These are phyloP conservation scores for Yasuhikotakia modesta DNA, from an alignment of 2,797 vertebrate species.

Conservation along the genomic window DNA sequence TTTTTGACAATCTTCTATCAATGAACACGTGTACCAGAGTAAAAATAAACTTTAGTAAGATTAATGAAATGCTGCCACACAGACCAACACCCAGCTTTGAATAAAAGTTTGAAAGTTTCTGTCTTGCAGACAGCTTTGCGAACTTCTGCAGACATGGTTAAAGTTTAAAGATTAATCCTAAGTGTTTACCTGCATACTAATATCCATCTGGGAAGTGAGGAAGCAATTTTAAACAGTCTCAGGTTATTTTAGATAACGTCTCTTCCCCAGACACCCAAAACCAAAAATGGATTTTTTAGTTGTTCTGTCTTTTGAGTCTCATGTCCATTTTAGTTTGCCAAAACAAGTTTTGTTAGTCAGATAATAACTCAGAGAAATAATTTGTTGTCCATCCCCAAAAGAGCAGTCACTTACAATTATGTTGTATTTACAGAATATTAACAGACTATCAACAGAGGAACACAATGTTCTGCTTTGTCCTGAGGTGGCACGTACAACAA, in stretches of 20 bases:
- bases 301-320: background rate
- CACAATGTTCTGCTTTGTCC: constrained; percentile 1
- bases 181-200: constrained; percentile 63
- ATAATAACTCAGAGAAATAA: constrained; percentile 4
- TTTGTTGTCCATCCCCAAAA: constrained; percentile 14
- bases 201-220: constrained; percentile 48
- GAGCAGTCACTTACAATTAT: constrained; percentile 1
- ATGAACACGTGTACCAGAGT: background rate
- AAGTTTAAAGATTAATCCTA: constrained; percentile 60
- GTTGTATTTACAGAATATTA: constrained; percentile 10
- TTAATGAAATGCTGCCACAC: constrained; percentile 58
- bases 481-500: background rate
- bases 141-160: constrained; percentile 63
- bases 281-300: constrained; percentile 36
- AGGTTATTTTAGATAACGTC: constrained; percentile 49
- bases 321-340: constrained; percentile 31
- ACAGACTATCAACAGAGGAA: background rate
- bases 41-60: constrained; percentile 52
- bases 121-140: constrained; percentile 61
- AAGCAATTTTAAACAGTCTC: constrained; percentile 45
- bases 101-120: constrained; percentile 62
- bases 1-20: too few relatives aligned
- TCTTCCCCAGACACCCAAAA: constrained; percentile 43
- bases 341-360: constrained; percentile 29
- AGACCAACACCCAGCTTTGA: constrained; percentile 46